These are phyloP conservation scores for Baccha elongata DNA, from an alignment of 2,888 invertebrate species.

Conservation along the genomic window DNA sequence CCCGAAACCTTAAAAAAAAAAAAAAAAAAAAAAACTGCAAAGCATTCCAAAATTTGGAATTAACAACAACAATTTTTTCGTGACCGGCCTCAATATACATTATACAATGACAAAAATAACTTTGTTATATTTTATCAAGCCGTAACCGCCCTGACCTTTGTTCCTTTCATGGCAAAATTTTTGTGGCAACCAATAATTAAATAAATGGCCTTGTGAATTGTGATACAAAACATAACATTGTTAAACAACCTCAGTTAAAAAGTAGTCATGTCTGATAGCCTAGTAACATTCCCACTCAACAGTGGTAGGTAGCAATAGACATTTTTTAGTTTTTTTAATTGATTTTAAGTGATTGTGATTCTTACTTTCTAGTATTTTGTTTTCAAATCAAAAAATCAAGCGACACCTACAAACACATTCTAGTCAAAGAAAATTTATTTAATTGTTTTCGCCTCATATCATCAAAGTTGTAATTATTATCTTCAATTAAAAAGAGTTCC, in stretches of 20 bases:
- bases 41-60: too few relatives aligned
- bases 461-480: slow-evolving; percentile 26
- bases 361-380: neutral
- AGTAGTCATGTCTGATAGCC: slow-evolving; percentile 23
- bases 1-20: too few relatives aligned
- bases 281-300: neutral
- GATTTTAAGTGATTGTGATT: neutral
- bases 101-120: too few relatives aligned
- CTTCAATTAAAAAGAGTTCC: slow-evolving; percentile 55
- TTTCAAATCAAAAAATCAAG: slow-evolving; percentile 16
- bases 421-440: slow-evolving; percentile 7
- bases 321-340: neutral
- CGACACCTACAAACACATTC: slow-evolving; percentile 7
- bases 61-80: too few relatives aligned
- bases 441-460: slow-evolving; percentile 43
- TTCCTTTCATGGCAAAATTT: neutral
- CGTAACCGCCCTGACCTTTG: slow-evolving; percentile 16
- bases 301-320: neutral
- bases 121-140: too few relatives aligned
- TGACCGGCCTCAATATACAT: too few relatives aligned
- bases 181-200: slow-evolving; percentile 5
- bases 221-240: neutral
- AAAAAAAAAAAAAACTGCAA: too few relatives aligned
- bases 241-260: slow-evolving; percentile 20
- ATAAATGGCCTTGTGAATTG: slow-evolving; percentile 23